These are phyloP conservation scores for Brienomyrus longianalis DNA, from an alignment of 2,113 vertebrate species.

Conservation along the genomic window DNA sequence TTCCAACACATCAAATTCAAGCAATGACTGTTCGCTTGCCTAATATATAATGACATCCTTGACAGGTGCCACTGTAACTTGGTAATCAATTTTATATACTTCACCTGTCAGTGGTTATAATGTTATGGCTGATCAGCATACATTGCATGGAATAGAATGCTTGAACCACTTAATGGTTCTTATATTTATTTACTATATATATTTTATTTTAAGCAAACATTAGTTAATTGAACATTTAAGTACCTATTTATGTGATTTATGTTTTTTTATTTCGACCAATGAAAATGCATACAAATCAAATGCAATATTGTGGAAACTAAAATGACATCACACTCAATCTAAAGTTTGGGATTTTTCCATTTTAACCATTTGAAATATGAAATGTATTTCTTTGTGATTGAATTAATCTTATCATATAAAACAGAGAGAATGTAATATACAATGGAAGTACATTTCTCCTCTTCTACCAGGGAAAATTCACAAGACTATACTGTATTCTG, in stretches of 20 bases:
- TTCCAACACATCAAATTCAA: not conserved
- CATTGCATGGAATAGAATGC: conserved; percentile 28
- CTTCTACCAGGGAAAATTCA: not conserved
- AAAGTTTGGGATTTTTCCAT: not conserved
- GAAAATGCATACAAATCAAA: not conserved
- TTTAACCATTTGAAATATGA: not conserved
- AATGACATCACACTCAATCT: not conserved
- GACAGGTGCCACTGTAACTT: not conserved
- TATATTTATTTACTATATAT: conserved; percentile 29
- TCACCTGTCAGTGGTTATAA: not conserved
- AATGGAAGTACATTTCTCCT: not conserved
- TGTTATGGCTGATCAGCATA: not conserved
- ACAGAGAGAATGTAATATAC: not conserved
- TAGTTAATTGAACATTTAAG: not conserved
- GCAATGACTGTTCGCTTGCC: not conserved
- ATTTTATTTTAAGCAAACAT: not conserved
- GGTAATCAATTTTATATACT: not conserved
- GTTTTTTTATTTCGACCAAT: not conserved
- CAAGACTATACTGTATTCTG: not conserved
- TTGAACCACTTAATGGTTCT: conserved; percentile 48
- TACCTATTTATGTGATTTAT: not conserved
- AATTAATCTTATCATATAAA: not conserved
- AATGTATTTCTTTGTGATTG: not conserved
- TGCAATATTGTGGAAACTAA: not conserved
- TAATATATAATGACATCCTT: not conserved